Evolutionary conservation across 2,113 vertebrate genomes (phyloP), one percentile per base, ranked within the genome.

Genomic region (Abramis brama): DNA sequence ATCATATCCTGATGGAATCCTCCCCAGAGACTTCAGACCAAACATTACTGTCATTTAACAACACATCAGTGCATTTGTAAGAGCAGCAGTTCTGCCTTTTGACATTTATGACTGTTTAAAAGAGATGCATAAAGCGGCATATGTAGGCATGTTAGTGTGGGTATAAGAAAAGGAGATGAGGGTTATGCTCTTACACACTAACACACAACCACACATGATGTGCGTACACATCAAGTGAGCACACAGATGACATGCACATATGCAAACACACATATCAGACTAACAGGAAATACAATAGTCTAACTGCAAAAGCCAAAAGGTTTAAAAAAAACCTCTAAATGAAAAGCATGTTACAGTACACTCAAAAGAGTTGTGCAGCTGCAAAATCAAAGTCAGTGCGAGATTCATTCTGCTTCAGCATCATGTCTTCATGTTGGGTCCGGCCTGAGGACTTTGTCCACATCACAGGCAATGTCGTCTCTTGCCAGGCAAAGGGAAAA

Each of bases 1-100:
- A 79, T 25, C 39, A 78, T 21, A 62, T 30, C 64, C 68, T 76
- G 62, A 79, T 12, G 57, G n/a, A 85, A 45, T 11, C 55, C 17
- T 82, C 71, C 39, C 59, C 1, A 3, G 64, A 71, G 55, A 77
- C 71, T 64, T 21, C 13, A 68, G 47, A 23, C 57, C 21, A 81
- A 76, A 81, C 70, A 52, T 74, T 73, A 64, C 76, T 83, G 66
- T 59, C 27, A 45, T 86, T 80, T 83, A 79, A 86, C 66, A 84
- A 64, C 68, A 43, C 19, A 73, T 83, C 76, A 86, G 66, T 83
- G 66, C n/a, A 55, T 5, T 66, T 36, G 12, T 43, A 47, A 30
- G 25, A 15, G 50, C 23, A 80, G 76, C 36, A 23, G 39, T 82
- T 78, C 62, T 30, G 62, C 39, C 81, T 52, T 86, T 84, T 60